Percentiles rank a stretch among this genome's conserved stretches.
Conservation (phyloP, 2,888 invertebrate species). For the Agrochola circellaris region DNA sequence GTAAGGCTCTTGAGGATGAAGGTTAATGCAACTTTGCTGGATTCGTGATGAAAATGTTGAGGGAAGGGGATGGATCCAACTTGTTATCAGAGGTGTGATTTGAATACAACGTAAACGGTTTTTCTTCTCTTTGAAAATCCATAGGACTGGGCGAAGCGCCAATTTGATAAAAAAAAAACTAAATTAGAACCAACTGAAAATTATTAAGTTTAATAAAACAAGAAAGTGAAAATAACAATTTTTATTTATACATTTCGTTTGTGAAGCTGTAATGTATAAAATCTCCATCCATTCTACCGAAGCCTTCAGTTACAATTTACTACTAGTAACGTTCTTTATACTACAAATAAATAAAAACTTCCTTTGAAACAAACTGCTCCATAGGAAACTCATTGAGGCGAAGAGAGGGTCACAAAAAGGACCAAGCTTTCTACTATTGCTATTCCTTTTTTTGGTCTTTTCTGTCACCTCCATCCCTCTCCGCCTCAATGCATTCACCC, state of each 20-base stretch:
- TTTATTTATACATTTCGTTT: constrained; percentile 74
- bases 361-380: constrained; percentile 60
- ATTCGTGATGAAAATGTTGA: not conserved
- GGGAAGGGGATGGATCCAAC: too few species aligned
- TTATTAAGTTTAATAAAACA: constrained; percentile 51
- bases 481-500: constrained; percentile 5
- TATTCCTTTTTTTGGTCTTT: not conserved
- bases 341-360: constrained; percentile 69
- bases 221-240: constrained; percentile 71
- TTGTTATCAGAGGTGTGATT: not conserved
- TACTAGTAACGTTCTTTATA: constrained; percentile 63
- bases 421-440: not conserved
- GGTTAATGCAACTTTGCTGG: not conserved
- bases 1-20: not conserved
- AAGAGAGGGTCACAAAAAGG: not conserved
- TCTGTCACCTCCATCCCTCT: not conserved
- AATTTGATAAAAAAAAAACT: not conserved
- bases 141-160: not conserved
- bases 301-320: constrained; percentile 73
- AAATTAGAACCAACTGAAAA: not conserved
- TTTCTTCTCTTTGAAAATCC: not conserved
- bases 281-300: constrained; percentile 69
- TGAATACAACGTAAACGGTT: not conserved
- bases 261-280: constrained; percentile 78
- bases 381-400: constrained; percentile 11